phyloP scores from a whole-genome alignment of 2,113 vertebrate species.

The Tragelaphus imberbis region DNA sequence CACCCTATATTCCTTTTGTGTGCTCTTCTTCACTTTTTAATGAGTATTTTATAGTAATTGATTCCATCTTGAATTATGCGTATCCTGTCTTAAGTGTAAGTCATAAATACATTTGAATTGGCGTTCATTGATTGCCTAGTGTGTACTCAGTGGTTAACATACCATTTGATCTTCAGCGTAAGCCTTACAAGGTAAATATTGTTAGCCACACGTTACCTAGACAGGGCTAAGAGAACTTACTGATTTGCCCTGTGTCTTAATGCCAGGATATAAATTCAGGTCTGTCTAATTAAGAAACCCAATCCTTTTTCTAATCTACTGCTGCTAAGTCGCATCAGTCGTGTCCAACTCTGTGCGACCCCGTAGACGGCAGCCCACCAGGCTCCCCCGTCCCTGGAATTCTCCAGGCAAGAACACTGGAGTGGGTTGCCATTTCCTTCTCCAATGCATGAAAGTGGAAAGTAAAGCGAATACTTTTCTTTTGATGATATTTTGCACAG shows the following conservation, averaged over 20 bases:
- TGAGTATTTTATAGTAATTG: background rate
- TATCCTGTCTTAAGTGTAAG: background rate
- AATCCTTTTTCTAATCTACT: background rate
- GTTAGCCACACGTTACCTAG: background rate
- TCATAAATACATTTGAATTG: background rate
- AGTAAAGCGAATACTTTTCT: background rate
- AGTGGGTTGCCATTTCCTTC: too few relatives aligned
- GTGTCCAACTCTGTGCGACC: too few relatives aligned
- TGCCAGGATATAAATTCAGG: background rate
- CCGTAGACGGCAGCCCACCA: too few relatives aligned
- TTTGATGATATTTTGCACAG: background rate
- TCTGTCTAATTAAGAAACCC: background rate
- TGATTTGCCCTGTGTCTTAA: background rate
- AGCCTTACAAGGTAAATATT: background rate
- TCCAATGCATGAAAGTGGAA: too few relatives aligned
- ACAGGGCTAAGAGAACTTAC: background rate
- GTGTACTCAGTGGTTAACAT: background rate
- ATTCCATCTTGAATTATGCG: background rate
- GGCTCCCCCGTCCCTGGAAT: too few relatives aligned
- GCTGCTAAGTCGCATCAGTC: too few relatives aligned
- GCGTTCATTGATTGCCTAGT: background rate
- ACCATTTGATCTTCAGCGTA: background rate
- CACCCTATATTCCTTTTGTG: background rate
- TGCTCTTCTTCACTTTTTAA: background rate
- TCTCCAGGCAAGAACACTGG: too few relatives aligned